Base-by-base conservation (phyloP, 1,140 invertebrate genomes). In the Drosophila nigromelanica region DNA sequence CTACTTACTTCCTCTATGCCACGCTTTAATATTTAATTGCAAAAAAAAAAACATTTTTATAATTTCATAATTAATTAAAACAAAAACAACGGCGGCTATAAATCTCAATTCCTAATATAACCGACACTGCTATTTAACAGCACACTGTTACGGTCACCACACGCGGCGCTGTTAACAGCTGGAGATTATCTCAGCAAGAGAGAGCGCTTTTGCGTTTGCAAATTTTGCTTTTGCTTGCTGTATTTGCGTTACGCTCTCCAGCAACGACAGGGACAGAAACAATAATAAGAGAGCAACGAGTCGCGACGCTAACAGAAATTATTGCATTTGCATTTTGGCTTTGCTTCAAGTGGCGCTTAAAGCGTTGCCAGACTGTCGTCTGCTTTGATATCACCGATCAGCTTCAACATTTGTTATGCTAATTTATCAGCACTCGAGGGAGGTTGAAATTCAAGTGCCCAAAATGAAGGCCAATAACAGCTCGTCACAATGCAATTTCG, bases 91-190 rank as follows among this genome's bases (percentile, higher is more conserved):
- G 5, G 5, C 5, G 27, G 21, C 24, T 37, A 30, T 37, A 37
- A 64, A 71, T 27, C 52, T 58, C n/a, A 11, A 30, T 33, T 12
- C 33, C 43, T 47, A 37, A 14, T 33, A 39, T 37, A 45, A 30
- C 45, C 37, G 27, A 72, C 58, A 54, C 56, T 73, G 77, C 27
- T 67, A 7, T 21, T 33, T 81, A 77, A 81, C 78, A 81, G 48
- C 39, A 43, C 11, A 7, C 33, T 66, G 67, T 42, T 63, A 43
- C 21, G 18, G 1, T 40, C 52, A 75, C 80, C 80, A 69, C 80
- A 77, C 68, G 80, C 76, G 61, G 67, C 35, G 80, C 80, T 82
- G 80, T 80, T 74, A 85, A 70, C 47, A 67, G 33, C 68, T 58
- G 45, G 61, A 51, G 24, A 33, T n/a, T 14, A 27, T 1, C 39